Base-by-base conservation (phyloP, 2,888 invertebrate genomes). In the Erebia palarica region DNA sequence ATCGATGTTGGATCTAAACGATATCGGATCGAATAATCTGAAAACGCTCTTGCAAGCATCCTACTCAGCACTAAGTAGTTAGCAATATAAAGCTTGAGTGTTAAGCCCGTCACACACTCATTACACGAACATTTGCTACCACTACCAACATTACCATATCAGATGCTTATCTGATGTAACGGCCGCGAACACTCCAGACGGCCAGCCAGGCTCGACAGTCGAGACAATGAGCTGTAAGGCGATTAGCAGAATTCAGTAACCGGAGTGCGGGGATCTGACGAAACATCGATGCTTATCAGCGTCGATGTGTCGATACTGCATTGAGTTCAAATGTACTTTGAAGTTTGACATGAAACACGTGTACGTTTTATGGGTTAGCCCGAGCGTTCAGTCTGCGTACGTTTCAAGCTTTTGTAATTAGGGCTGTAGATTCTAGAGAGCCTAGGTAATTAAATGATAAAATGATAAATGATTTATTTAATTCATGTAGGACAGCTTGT, bases 161-260 rank as follows among this genome's bases (percentile, higher is more conserved):
- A 91, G 90, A 88, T 82, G 85, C 78, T 88, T 91, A 91, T 91
- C 91, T 82, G 91, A 92, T 91, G 88, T 82, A 87, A 86, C 86
- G 85, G 84, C 86, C 83, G 82, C 79, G 80, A 79, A 81, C 82
- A 78, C 80, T 81, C 73, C 69, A 66, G 75, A 72, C 81, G 79
- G 80, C 75, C 77, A 14, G 18, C 47, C 77, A 78, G 78, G 76
- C 75, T 76, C 82, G 84, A 36, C 0, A 36, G 36, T 36, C 36
- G 36, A 86, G 86, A 90, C 89, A 90, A 89, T 55, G 55, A 61
- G 61, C 13, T 18, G 18, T 88, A 86, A 89, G 85, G 73, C 88
- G 88, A 90, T 89, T 88, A 89, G 84, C 81, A 82, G 84, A 87
- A 84, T 82, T 82, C 84, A 83, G 85, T 86, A 87, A 87, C 85